These are phyloP conservation scores for Megathymus violae DNA, from an alignment of 1,140 invertebrate species.

Conservation along the genomic window DNA sequence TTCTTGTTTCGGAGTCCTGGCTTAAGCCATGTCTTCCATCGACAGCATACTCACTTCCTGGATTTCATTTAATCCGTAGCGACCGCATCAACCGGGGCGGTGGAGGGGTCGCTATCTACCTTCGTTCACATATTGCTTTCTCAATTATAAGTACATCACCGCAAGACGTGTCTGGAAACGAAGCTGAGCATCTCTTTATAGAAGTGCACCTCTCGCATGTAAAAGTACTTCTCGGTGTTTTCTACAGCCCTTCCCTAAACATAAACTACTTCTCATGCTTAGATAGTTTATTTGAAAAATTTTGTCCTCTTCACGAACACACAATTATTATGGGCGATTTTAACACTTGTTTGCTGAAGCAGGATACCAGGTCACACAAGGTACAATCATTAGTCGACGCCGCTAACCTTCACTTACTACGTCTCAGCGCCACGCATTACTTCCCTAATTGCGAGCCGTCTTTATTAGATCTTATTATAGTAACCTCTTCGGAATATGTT, in stretches of 20 bases:
- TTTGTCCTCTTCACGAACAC: background rate
- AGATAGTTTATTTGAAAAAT: background rate
- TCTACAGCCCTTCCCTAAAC: background rate
- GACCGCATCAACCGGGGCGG: no score
- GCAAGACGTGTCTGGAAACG: background rate
- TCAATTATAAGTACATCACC: background rate
- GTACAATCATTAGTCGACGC: background rate
- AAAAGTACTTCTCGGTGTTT: background rate
- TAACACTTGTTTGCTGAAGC: background rate
- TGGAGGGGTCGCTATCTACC: background rate
- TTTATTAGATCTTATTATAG: background rate
- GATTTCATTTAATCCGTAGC: no score
- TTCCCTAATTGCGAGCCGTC: background rate
- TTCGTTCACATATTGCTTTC: background rate
- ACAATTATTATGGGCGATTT: background rate
- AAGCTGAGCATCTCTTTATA: background rate
- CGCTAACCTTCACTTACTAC: background rate
- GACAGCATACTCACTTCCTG: no score
- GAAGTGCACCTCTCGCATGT: background rate
- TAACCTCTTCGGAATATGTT: background rate
- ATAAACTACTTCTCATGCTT: background rate
- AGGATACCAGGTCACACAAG: background rate
- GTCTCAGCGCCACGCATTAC: background rate
- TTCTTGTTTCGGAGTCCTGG: background rate
- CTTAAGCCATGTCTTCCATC: no score